Evolutionary conservation across 2,888 invertebrate genomes (phyloP), one percentile per base, ranked within the genome.

Genomic region (Drosophila glabriapex): DNA sequence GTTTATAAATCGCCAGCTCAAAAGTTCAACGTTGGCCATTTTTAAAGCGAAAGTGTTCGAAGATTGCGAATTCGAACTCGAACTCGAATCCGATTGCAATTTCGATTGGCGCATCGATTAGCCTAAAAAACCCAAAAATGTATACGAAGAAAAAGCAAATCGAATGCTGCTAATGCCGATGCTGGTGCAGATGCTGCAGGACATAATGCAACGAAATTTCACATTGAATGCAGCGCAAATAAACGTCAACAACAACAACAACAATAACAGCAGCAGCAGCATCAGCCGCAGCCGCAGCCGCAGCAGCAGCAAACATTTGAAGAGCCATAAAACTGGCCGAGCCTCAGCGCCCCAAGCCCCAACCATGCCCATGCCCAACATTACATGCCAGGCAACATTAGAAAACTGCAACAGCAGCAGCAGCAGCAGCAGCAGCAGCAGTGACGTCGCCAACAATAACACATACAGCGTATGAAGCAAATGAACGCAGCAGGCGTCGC

Each of bases 351-450:
- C 73, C 74, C 75, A 83, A 83, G 64, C 63, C 71, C 74, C 75
- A 85, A 85, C 85, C 85, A 85, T 85, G 85, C 85, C 85, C 85
- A 86, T 81, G 83, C 85, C 75, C 85, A 85, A 85, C 85, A 85
- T 58, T 22, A 56, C 75, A 29, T 79, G 85, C 85, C 84, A 86
- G 73, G 83, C 85, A 86, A 86, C 85, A 85, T 85, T 85, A 85
- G 85, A 85, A 85, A 85, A 85, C 82, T 85, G 85, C 85, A 85
- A 84, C 84, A 76, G 49, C 85, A 56, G 50, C 46, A 22, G 85
- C 85, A 85, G 84, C 84, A 78, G 52, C 85, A 55, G 50, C 46
- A 43, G 56, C 65, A 31, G 49, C 72, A 53, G 68, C 64, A 41
- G 50, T 63, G 37, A 37, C 67, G 49, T 52, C 78, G 39, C 54